A percentile compares a stretch with the other conserved stretches of the same genome.
phyloP scores from a whole-genome alignment of 2,113 vertebrate species.

The Dasyurus viverrinus region DNA sequence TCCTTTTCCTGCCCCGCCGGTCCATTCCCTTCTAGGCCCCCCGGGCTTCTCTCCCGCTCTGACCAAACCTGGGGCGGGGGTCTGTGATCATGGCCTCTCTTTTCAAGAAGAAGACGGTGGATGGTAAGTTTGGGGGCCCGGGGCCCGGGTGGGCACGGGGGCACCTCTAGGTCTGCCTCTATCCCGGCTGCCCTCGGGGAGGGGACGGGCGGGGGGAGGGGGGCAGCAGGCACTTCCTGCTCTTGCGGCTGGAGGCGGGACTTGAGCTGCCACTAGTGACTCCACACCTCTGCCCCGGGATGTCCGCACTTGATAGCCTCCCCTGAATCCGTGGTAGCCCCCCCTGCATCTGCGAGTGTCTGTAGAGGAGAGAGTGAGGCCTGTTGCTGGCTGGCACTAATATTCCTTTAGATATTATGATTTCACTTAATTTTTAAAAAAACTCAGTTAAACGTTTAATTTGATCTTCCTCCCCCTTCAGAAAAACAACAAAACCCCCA shows the following conservation, averaged over 20 bases:
- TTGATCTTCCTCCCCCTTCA: not conserved
- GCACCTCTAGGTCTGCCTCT: not conserved
- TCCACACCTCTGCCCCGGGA: not conserved
- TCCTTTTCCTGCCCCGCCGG: accelerated
- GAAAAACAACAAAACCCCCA: too few species aligned
- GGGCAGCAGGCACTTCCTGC: not conserved
- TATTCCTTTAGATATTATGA: not conserved
- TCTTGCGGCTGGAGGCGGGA: not conserved
- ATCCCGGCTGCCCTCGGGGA: slow-evolving; percentile 1
- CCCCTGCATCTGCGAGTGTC: accelerated
- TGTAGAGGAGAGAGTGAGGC: not conserved
- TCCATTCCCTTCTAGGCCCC: slow-evolving; percentile 42
- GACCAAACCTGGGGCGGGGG: slow-evolving; percentile 51
- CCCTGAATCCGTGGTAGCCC: too few species aligned
- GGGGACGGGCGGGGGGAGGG: not conserved
- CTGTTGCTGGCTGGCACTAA: not conserved
- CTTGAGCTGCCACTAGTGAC: slow-evolving; percentile 63
- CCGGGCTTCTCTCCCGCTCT: not conserved
- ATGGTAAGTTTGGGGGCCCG: slow-evolving; percentile 88
- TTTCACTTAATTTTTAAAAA: not conserved
- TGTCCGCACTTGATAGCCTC: not conserved
- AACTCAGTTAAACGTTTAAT: not conserved
- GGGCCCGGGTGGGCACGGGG: not conserved
- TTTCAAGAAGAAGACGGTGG: slow-evolving; percentile 97
- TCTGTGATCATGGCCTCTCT: slow-evolving; percentile 89